phyloP scores from a whole-genome alignment of 2,113 vertebrate species.

The Podarcis cretensis region DNA sequence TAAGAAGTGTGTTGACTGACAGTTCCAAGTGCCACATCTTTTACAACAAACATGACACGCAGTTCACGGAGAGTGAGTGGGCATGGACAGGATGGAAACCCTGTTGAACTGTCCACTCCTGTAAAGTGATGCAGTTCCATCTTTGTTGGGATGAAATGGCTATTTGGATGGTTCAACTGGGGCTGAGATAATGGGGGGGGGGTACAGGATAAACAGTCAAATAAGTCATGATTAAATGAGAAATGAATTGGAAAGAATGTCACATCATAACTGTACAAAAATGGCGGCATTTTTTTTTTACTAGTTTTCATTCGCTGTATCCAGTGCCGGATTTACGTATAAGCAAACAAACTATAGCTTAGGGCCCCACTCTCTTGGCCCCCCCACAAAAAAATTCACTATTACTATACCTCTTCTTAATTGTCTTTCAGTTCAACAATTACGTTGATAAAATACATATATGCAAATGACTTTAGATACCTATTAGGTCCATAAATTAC shows the following conservation, averaged over 20 bases:
- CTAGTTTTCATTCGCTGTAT: background rate
- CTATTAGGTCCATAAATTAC: too few relatives aligned
- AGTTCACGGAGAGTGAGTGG: constrained; percentile 54
- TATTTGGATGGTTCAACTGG: constrained; percentile 58
- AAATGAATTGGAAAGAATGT: background rate
- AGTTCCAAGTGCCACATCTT: constrained; percentile 70
- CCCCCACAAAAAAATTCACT: too few relatives aligned
- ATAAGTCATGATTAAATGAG: background rate
- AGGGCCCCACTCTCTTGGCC: too few relatives aligned
- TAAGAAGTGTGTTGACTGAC: constrained; percentile 76
- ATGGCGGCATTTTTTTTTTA: background rate
- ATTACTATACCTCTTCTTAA: too few relatives aligned
- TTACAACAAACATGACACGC: constrained; percentile 74
- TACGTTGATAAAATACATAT: too few relatives aligned
- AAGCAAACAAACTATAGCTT: too few relatives aligned
- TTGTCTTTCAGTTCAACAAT: too few relatives aligned
- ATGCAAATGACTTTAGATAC: too few relatives aligned
- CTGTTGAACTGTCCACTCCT: constrained; percentile 66
- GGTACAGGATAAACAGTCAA: background rate
- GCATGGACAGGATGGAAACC: constrained; percentile 56
- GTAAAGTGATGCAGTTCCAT: constrained; percentile 57
- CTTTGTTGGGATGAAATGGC: background rate
- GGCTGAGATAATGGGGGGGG: constrained; percentile 46
- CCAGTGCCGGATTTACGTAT: too few relatives aligned
- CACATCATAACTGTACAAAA: background rate